Percentiles rank a stretch among this genome's conserved stretches.
Conservation (phyloP, 2,797 vertebrate genomes). For the Sebastes glaucus region DNA sequence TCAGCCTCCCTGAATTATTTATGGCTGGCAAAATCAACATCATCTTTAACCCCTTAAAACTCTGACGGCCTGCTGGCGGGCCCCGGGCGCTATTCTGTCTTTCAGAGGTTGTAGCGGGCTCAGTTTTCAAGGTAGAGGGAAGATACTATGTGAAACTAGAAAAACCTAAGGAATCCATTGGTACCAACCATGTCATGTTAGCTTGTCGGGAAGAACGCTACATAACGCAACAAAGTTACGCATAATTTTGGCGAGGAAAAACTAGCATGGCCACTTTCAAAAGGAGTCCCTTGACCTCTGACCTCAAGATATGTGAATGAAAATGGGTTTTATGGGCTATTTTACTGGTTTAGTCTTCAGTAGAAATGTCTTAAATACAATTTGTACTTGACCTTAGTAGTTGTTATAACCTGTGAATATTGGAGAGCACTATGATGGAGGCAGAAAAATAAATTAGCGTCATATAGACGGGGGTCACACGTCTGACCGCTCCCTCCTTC, state of each 20-base stretch:
- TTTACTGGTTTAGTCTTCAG: not conserved
- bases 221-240: not conserved
- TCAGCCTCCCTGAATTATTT: not conserved
- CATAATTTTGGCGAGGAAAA: not conserved
- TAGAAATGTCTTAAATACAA: not conserved
- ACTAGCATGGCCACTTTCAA: not conserved
- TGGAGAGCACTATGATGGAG: not conserved
- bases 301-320: no score
- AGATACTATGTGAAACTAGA: no score
- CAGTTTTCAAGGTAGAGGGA: no score
- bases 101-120: not conserved
- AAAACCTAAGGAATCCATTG: no score
- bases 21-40: not conserved
- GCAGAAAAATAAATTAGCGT: not conserved
- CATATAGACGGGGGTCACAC: not conserved
- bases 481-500: conserved; percentile 11
- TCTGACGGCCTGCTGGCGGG: not conserved
- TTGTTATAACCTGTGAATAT: not conserved
- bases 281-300: no score
- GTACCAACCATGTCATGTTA: no score
- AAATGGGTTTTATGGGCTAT: not conserved
- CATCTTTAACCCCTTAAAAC: not conserved
- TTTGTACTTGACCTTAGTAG: not conserved
- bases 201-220: no score
- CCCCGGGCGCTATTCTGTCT: not conserved